These are phyloP conservation scores for Physella acuta DNA, from an alignment of 1,140 invertebrate species.

Conservation along the genomic window DNA sequence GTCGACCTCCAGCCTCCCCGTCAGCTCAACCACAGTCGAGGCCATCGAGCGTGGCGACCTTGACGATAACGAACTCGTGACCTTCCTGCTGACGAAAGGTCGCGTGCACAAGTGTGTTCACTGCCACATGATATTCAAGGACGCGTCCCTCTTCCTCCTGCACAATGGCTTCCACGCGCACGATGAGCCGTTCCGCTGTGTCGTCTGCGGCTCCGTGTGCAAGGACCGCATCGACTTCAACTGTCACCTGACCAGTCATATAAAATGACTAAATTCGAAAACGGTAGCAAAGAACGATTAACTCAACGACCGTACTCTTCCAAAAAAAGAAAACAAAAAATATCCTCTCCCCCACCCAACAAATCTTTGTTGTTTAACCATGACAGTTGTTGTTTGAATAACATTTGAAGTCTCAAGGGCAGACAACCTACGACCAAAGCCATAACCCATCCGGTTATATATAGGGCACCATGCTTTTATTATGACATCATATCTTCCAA, in stretches of 20 bases:
- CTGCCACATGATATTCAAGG: slow-evolving; percentile 54
- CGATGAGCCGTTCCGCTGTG: slow-evolving; percentile 53
- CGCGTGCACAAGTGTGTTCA: slow-evolving; percentile 53
- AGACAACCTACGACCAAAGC: neutral
- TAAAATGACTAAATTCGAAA: slow-evolving; percentile 34
- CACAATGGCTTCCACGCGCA: slow-evolving; percentile 56
- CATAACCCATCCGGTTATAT: neutral
- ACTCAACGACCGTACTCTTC: neutral
- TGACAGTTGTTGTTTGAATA: neutral
- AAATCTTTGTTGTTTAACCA: too few species aligned
- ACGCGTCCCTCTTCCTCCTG: slow-evolving; percentile 51
- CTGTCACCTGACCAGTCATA: slow-evolving; percentile 54
- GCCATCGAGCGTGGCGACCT: slow-evolving; percentile 23
- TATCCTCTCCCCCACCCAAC: too few species aligned
- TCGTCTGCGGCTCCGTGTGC: slow-evolving; percentile 48
- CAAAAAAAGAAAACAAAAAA: too few species aligned
- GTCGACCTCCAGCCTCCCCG: slow-evolving; percentile 34
- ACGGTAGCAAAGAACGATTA: neutral
- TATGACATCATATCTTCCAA: too few species aligned
- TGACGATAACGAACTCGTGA: slow-evolving; percentile 41
- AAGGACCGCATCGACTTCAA: slow-evolving; percentile 55
- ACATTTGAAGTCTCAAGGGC: neutral
- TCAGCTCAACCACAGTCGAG: slow-evolving; percentile 32
- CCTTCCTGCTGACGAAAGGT: slow-evolving; percentile 44
- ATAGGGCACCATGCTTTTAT: too few species aligned